Evolutionary conservation across 2,113 vertebrate species (phyloP), one percentile per base, ranked within the genome.

Genomic region (Poeciliopsis turrubarensis): DNA sequence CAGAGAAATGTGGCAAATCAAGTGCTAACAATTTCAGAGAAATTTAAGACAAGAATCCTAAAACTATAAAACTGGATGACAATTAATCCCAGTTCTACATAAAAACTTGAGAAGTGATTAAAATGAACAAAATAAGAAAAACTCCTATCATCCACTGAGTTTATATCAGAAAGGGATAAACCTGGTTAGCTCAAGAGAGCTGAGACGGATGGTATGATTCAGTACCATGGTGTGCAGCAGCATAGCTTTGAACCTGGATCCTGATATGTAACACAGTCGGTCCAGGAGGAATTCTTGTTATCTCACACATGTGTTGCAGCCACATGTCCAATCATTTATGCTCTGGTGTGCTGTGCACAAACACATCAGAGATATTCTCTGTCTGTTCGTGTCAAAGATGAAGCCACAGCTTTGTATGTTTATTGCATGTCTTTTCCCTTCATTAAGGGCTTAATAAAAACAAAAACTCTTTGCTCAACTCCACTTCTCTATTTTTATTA

Each of bases 241-340:
- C 51, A 0, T 60, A 82, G 57, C 78, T 81, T 83, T 85, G 77
- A 85, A 83, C 68, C 79, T 69, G 22, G 11, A 39, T 78, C 82
- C 84, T 73, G 77, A 82, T 69, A 61, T 61, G 62, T 61, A 72
- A 80, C 61, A 62, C 75, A 78, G 30, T 54, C 34, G 65, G 65
- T 84, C 78, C 19, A 78, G 82, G 65, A 84, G 65, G 67, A 86
- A 86, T 82, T 81, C 69, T 69, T 82, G 61, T 86, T 82, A 86
- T 85, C 72, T 81, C 79, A 72, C 87, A 89, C 31, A 65, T 87
- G 89, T 80, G 80, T 79, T 79, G 70, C 79, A 86, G 77, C 72
- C 57, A 31, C 80, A 70, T 41, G 63, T 62, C 67, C 75, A 72
- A 87, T 73, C 69, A 29, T 75, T 54, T 26, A 63, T 47, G 54